These are phyloP conservation scores for Neocloeon triangulifer DNA, from an alignment of 1,140 invertebrate species.

Conservation along the genomic window DNA sequence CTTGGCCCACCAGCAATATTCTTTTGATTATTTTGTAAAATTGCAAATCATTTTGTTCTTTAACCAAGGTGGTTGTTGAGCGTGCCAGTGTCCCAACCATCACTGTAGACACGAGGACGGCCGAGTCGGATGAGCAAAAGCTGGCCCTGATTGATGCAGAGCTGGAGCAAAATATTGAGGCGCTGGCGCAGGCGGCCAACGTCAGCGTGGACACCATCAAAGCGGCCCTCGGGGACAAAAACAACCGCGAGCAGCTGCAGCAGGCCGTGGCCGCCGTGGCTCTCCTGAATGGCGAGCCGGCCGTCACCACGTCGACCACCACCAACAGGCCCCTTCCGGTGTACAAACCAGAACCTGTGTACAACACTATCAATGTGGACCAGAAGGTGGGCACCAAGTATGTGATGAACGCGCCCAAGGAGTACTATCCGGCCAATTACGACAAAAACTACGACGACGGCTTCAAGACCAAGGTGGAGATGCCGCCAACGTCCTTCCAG, in stretches of 20 bases:
- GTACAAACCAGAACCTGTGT: not conserved
- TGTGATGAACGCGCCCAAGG: conserved; percentile 71
- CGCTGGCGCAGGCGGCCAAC: conserved; percentile 39
- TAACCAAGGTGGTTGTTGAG: too few relatives aligned
- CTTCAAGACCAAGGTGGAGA: conserved; percentile 56
- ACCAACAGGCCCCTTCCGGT: too few relatives aligned
- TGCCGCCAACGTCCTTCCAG: conserved; percentile 66
- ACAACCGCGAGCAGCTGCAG: not conserved
- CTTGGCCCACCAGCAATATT: too few relatives aligned
- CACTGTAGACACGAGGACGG: not conserved
- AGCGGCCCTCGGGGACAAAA: conserved; percentile 26
- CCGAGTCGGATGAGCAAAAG: not conserved
- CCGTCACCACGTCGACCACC: conserved; percentile 11
- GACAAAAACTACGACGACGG: conserved; percentile 74
- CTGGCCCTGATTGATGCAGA: not conserved
- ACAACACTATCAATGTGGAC: too few relatives aligned
- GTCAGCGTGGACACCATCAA: conserved; percentile 48
- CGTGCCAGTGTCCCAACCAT: too few relatives aligned
- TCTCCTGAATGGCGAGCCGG: too few relatives aligned
- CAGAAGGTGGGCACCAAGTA: conserved; percentile 29
- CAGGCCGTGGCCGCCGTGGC: too few relatives aligned
- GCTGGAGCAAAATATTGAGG: conserved; percentile 24
- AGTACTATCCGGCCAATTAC: conserved; percentile 67
- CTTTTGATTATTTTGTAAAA: too few relatives aligned
- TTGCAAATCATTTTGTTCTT: too few relatives aligned